phyloP scores from a whole-genome alignment of 2,113 vertebrate species.

The Eurystomus gularis region DNA sequence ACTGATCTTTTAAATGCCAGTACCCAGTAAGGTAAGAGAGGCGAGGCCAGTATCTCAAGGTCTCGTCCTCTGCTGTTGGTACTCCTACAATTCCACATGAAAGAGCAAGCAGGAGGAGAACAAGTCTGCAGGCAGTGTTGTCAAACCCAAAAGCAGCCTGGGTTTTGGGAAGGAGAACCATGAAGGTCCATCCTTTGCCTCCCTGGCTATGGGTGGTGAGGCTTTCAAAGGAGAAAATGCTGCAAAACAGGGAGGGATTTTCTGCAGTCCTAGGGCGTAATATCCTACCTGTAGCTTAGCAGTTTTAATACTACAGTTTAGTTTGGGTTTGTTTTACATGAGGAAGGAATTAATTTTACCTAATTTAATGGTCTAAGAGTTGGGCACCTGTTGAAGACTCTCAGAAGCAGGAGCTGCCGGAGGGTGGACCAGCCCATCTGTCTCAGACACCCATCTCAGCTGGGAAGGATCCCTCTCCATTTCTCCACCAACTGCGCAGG shows the following conservation, averaged over 20 bases:
- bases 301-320: neutral
- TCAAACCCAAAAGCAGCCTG: neutral
- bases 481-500: rapidly evolving
- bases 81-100: neutral
- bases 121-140: neutral
- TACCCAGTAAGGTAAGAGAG: neutral
- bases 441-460: neutral
- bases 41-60: neutral
- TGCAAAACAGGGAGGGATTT: neutral
- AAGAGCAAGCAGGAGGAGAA: neutral
- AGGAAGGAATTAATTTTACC: neutral
- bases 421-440: neutral
- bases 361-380: neutral
- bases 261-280: neutral
- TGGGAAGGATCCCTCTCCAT: neutral
- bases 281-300: rapidly evolving
- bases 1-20: too few species aligned
- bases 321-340: neutral
- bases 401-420: neutral
- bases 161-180: neutral
- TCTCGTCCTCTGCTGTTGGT: neutral
- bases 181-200: neutral
- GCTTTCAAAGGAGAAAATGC: neutral
- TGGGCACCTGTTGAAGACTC: neutral
- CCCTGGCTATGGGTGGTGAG: neutral